Base-by-base conservation (phyloP, 2,888 invertebrate species). In the Cybosia mesomella region DNA sequence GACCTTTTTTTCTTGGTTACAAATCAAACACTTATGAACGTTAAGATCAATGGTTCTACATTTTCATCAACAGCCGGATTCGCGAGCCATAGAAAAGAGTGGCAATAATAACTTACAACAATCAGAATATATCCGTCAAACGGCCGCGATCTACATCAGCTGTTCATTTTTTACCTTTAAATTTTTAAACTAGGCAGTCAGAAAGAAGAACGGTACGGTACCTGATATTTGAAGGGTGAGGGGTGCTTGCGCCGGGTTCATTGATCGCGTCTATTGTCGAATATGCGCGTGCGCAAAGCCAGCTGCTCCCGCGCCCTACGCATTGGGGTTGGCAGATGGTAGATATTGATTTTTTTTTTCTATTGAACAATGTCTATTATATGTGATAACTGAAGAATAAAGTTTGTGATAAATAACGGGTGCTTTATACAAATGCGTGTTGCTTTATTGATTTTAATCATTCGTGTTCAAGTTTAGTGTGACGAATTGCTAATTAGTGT, bases 261-360 rank as follows among this genome's bases (percentile, higher is more conserved):
- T 91, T 92, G 94, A 88, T 93, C 94, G 92, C 84, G 76, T 81
- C 86, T 85, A 91, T 92, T 93, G 93, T 92, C 75, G 78, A 84
- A 77, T 75, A 82, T 89, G 91, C 94, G 93, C 93, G 93, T 92
- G 93, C 94, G 39, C 60, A 92, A 57, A 22, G 70, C 39, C 69
- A 94, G 94, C 94, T 94, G 94, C 88, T 77, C 82, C 76, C 77
- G 84, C 88, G 86, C 89, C 88, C 87, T 87, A 83, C 79, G 83
- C 80, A 73, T 81, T 79, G 80, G 84, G 85, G 86, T 84, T 84
- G 87, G 91, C 92, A 93, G 92, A 92, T 93, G 93, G 90, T 87
- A 85, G 72, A 77, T 77, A 81, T 77, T 74, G 74, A 78, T 34
- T 75, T 75, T 78, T 77, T 80, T 82, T 84, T 85, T 83, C 79